These are phyloP conservation scores for Tetramorium simillimum DNA, from an alignment of 1,140 invertebrate genomes.

Conservation along the genomic window DNA sequence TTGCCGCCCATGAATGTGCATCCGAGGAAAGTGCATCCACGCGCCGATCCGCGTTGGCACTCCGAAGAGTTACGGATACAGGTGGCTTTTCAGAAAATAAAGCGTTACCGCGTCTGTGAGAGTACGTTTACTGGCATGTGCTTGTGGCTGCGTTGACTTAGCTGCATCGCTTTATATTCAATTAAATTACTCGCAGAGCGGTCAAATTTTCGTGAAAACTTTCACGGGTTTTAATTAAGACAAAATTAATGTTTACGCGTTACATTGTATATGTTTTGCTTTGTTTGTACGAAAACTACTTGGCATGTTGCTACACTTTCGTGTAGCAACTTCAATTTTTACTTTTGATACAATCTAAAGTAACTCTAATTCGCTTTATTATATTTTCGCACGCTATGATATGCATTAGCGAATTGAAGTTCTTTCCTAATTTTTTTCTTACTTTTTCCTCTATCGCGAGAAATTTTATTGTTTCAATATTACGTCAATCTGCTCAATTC, in stretches of 20 bases:
- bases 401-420: not conserved
- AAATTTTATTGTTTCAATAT: not conserved
- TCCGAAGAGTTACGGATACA: conserved; percentile 43
- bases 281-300: not conserved
- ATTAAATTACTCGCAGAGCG: not conserved
- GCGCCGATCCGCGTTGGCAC: conserved; percentile 29
- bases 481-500: not conserved
- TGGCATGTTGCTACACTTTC: not conserved
- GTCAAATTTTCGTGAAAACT: not conserved
- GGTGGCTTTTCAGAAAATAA: conserved; percentile 46
- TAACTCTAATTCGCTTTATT: not conserved
- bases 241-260: not conserved
- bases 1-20: conserved; percentile 37
- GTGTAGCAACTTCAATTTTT: not conserved
- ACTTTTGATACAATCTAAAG: not conserved
- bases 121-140: not conserved
- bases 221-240: not conserved
- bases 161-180: not conserved
- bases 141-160: not conserved
- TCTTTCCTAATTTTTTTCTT: not conserved
- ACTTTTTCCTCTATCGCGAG: not conserved
- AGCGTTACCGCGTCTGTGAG: not conserved
- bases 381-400: not conserved
- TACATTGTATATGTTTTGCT: not conserved
- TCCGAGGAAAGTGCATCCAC: conserved; percentile 46